Evolutionary conservation across 2,113 vertebrate genomes (phyloP), one percentile per base, ranked within the genome.

Genomic region (Astur gentilis): DNA sequence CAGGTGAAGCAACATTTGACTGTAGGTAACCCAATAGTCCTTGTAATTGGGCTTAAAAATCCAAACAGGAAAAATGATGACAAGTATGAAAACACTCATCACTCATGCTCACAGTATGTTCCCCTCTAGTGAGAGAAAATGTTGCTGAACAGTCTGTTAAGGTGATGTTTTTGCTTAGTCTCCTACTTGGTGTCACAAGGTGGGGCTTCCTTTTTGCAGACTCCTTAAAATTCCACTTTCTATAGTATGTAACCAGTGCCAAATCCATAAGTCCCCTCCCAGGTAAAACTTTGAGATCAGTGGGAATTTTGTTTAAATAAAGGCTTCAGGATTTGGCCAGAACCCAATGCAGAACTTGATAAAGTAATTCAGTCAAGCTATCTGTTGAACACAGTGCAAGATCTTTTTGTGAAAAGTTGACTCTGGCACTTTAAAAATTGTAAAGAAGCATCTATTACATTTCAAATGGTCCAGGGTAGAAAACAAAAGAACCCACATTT

Each of bases 41-140:
- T 94, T 81, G 38, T 89, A 92, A 97, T 87, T 85, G 47, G 36
- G 19, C 25, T 95, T 93, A 97, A 96, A 95, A 89, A 84, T 26
- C 60, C 67, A 27, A 79, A 79, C 22, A 95, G 69, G 47, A 65
- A 96, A 98, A 95, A 90, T 82, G 95, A 93, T 32, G 79, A 31
- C 3, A 27, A 91, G 20, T n/a, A 61, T 13, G 40, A 69, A 79
- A 87, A 36, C 5, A 40, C 4, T 75, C n/a, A 7, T 90, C 70
- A 93, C n/a, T 86, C 78, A 76, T 67, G 57, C 20, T 81, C 34
- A 69, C 22, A 77, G 11, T 31, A 29, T 29, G 10, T 20, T 25
- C 5, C 21, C 52, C 9, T 26, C 15, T 44, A 44, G 23, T 70
- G n/a, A 70, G 36, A 75, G 40, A 32, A 91, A 89, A 83, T 14